phyloP scores from a whole-genome alignment of 2,888 invertebrate species.

The Oscheius sp. region DNA sequence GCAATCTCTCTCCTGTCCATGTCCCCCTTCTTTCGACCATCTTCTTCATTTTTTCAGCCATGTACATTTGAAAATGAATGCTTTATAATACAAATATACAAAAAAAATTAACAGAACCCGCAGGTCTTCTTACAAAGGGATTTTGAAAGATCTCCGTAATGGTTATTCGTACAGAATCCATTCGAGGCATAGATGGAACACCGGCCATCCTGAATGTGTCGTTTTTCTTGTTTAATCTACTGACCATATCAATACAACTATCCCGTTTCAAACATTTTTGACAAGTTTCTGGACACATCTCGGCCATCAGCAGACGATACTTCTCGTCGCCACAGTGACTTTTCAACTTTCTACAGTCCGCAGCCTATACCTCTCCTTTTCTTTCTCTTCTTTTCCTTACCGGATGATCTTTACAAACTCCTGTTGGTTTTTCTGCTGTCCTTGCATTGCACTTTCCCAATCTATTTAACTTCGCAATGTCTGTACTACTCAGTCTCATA shows the following conservation, averaged over 20 bases:
- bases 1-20: conserved; percentile 4
- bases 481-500: conserved; percentile 47
- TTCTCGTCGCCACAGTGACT: not conserved
- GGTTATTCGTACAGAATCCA: conserved; percentile 42
- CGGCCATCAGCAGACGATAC: conserved; percentile 34
- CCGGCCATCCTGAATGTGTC: conserved; percentile 23
- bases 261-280: conserved; percentile 23
- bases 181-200: conserved; percentile 38
- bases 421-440: not conserved
- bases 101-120: conserved; percentile 25
- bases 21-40: not conserved
- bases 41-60: conserved; percentile 1
- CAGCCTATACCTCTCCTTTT: not conserved
- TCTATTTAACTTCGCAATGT: conserved; percentile 52
- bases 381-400: not conserved
- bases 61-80: not conserved
- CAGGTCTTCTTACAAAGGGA: conserved; percentile 45
- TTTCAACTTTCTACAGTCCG: not conserved
- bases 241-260: conserved; percentile 16
- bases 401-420: conserved; percentile 6
- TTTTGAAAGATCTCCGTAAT: conserved; percentile 36
- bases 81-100: conserved; percentile 1
- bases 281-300: conserved; percentile 41
- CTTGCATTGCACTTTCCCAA: conserved; percentile 44
- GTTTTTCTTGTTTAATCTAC: not conserved